Percentiles rank a stretch among this genome's conserved stretches.
Conservation (phyloP, 1,140 invertebrate species). For the Mylabris phalerata region DNA sequence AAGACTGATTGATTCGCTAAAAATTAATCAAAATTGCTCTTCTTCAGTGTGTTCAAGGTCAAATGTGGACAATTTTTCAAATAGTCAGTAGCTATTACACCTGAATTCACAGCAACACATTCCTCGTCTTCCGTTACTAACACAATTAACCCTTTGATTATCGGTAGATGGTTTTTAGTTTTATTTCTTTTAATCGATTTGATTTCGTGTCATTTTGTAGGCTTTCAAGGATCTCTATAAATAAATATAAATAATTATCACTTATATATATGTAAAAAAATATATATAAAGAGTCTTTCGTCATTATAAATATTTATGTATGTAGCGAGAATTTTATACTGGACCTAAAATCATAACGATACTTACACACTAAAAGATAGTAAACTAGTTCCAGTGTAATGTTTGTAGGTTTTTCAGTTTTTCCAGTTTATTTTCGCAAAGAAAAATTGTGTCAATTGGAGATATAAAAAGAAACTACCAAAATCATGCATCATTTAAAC, state of each 20-base stretch:
- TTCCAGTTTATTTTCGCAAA: no score
- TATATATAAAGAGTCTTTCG: constrained; percentile 31
- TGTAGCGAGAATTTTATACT: constrained; percentile 38
- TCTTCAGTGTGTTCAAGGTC: neutral
- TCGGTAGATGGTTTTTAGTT: constrained; percentile 4
- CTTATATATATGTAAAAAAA: no score
- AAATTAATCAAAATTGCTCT: no score
- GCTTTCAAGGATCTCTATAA: constrained; percentile 43
- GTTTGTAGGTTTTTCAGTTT: neutral
- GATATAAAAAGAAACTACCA: neutral
- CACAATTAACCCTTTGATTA: neutral
- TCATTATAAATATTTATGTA: constrained; percentile 35
- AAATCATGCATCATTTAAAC: no score
- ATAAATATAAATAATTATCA: neutral
- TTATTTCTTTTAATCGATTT: neutral
- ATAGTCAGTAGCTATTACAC: no score
- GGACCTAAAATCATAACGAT: constrained; percentile 22
- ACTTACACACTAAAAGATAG: neutral
- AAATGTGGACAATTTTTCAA: no score
- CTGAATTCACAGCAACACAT: neutral
- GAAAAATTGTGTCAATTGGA: constrained; percentile 25
- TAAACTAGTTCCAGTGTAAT: constrained; percentile 6
- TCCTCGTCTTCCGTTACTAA: constrained; percentile 17
- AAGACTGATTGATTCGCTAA: no score
- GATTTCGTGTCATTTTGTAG: constrained; percentile 23